Evolutionary conservation across 2,113 vertebrate genomes (phyloP).

Genomic region (Pachypanchax playfairii): DNA sequence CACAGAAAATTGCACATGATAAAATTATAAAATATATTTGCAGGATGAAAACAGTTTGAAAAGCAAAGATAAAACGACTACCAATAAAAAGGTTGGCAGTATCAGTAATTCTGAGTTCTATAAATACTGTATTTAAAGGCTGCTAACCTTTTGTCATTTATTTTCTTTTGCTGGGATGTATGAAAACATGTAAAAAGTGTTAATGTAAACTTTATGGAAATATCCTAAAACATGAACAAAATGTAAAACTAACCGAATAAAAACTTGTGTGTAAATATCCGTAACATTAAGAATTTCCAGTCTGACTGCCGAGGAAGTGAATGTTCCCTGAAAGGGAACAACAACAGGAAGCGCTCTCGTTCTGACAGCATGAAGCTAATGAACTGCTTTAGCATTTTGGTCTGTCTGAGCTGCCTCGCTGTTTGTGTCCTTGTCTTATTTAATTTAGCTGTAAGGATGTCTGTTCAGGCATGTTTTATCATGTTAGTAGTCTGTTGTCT

Average conservation of each 20-base stretch:
- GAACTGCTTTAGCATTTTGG: conserved; percentile 24
- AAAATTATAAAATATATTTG: too few relatives aligned
- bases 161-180: background rate
- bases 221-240: too few relatives aligned
- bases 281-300: background rate
- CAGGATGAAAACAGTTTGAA: too few relatives aligned
- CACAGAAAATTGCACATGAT: too few relatives aligned
- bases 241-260: too few relatives aligned
- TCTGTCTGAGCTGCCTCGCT: conserved; percentile 8
- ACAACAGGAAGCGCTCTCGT: conserved; percentile 55
- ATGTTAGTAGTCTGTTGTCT: conserved; percentile 40
- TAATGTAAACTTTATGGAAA: too few relatives aligned
- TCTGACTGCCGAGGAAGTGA: conserved; percentile 26
- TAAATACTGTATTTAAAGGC: background rate
- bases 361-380: conserved; percentile 25
- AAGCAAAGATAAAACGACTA: background rate
- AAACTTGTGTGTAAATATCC: too few relatives aligned
- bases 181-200: background rate
- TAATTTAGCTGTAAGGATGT: conserved; percentile 41
- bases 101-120: background rate
- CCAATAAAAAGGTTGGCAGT: background rate
- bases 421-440: conserved; percentile 53
- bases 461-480: conserved; percentile 46
- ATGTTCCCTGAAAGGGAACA: conserved; percentile 40
- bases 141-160: conserved; percentile 2